Percentiles rank a stretch among this genome's conserved stretches.
Evolutionary conservation across 1,140 invertebrate species (phyloP).

Genomic region (Sitophilus oryzae): DNA sequence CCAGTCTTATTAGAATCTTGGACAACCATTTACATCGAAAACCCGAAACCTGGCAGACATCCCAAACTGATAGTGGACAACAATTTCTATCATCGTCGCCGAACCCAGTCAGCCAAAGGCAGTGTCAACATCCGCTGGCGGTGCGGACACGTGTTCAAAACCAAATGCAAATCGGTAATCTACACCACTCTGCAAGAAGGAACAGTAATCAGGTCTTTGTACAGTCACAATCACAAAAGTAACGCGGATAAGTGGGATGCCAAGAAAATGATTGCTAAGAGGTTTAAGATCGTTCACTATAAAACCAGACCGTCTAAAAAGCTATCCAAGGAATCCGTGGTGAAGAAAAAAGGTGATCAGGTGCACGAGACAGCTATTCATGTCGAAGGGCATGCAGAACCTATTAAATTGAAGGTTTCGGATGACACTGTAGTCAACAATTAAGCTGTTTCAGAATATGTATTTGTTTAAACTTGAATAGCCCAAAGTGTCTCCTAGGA

Average conservation of each 20-base stretch:
- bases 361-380: not conserved
- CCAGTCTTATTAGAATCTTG: not conserved
- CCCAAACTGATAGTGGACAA: conserved; percentile 17
- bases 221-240: conserved; percentile 12
- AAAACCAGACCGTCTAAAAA: conserved; percentile 1
- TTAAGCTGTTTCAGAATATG: too few relatives aligned
- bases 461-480: too few relatives aligned
- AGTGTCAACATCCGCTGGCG: conserved; percentile 17
- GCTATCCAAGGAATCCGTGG: not conserved
- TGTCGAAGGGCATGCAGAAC: not conserved
- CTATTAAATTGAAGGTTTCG: not conserved
- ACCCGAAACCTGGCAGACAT: conserved; percentile 18
- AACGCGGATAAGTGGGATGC: conserved; percentile 3
- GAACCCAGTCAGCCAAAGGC: conserved; percentile 11
- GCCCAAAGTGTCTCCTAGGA: too few relatives aligned
- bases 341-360: not conserved
- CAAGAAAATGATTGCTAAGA: conserved; percentile 4
- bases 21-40: conserved; percentile 11
- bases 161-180: conserved; percentile 15
- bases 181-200: conserved; percentile 16
- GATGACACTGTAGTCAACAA: not conserved
- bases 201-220: conserved; percentile 3
- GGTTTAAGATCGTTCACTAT: not conserved
- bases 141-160: conserved; percentile 19
- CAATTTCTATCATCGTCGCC: conserved; percentile 8